Evolutionary conservation across 2,888 invertebrate genomes (phyloP).

Genomic region (Papilio demoleus): DNA sequence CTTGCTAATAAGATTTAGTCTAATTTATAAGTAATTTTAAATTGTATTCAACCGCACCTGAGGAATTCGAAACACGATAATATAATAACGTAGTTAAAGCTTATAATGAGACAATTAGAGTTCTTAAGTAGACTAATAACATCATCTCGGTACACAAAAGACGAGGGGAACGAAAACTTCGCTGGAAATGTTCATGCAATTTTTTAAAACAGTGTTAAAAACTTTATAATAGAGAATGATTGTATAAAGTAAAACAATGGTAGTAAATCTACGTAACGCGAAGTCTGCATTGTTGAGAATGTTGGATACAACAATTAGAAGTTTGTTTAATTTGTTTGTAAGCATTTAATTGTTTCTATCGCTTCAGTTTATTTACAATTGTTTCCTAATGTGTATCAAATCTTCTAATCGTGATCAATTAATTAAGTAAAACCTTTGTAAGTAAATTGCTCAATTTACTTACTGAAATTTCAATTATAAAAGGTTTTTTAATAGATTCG

Average conservation of each 20-base stretch:
- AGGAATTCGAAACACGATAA: too few species aligned
- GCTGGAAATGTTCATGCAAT: slow-evolving; percentile 11
- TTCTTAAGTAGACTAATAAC: slow-evolving; percentile 19
- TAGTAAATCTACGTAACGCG: slow-evolving; percentile 17
- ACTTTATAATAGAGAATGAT: slow-evolving; percentile 37
- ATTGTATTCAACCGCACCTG: too few species aligned
- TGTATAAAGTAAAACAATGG: slow-evolving; percentile 37
- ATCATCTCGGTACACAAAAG: slow-evolving; percentile 26
- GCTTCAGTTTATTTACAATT: slow-evolving; percentile 22
- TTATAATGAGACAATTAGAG: slow-evolving; percentile 14
- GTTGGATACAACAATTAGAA: slow-evolving; percentile 19
- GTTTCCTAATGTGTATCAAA: slow-evolving; percentile 8
- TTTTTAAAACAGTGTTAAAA: slow-evolving; percentile 34
- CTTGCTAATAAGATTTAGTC: too few species aligned
- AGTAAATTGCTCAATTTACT: too few species aligned
- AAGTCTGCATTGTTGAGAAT: slow-evolving; percentile 17
- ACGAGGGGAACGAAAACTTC: slow-evolving; percentile 1
- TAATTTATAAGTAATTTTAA: too few species aligned
- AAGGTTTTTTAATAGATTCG: too few species aligned
- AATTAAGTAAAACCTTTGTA: too few species aligned
- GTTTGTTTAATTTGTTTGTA: slow-evolving; percentile 19
- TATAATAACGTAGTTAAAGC: too few species aligned
- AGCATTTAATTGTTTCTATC: slow-evolving; percentile 23
- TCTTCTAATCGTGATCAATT: not conserved
- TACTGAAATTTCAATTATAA: too few species aligned